Conservation (phyloP, 1,140 invertebrate species). For the Leptoteleia sp. region DNA sequence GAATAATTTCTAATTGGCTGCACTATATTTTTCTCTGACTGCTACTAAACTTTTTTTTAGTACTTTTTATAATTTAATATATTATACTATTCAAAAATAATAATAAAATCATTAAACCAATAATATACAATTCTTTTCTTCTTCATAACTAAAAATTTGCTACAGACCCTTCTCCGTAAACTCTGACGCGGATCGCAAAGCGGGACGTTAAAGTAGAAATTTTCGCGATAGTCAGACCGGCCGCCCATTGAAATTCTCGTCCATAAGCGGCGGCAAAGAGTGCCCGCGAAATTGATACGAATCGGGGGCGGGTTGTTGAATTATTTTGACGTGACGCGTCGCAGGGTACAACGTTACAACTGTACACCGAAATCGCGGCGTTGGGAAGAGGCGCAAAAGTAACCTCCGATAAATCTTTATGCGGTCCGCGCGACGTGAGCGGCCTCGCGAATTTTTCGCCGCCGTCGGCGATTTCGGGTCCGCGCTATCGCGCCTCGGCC, state of each 20-base stretch:
- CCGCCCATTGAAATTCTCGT: conserved; percentile 9
- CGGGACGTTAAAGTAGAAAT: too few relatives aligned
- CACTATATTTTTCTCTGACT: too few relatives aligned
- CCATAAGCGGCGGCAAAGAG: conserved; percentile 10
- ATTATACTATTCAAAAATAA: too few relatives aligned
- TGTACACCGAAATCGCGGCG: conserved; percentile 25
- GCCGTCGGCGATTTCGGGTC: not conserved
- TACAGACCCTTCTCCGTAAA: too few relatives aligned
- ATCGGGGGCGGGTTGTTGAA: conserved; percentile 29
- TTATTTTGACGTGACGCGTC: conserved; percentile 37
- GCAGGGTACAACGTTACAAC: conserved; percentile 13
- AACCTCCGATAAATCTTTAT: conserved; percentile 33
- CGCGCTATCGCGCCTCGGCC: not conserved
- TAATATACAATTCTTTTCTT: too few relatives aligned
- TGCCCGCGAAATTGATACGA: conserved; percentile 24
- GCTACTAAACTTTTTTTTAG: too few relatives aligned
- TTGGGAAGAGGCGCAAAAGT: conserved; percentile 28
- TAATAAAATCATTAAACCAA: too few relatives aligned
- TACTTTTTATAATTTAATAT: too few relatives aligned
- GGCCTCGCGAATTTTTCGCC: conserved; percentile 12
- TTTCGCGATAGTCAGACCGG: too few relatives aligned
- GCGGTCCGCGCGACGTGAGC: conserved; percentile 30
- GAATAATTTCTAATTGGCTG: too few relatives aligned
- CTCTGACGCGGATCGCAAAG: too few relatives aligned
- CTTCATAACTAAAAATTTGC: too few relatives aligned